Base-by-base conservation (phyloP, 1,140 invertebrate species). In the Steinernema feltiae region DNA sequence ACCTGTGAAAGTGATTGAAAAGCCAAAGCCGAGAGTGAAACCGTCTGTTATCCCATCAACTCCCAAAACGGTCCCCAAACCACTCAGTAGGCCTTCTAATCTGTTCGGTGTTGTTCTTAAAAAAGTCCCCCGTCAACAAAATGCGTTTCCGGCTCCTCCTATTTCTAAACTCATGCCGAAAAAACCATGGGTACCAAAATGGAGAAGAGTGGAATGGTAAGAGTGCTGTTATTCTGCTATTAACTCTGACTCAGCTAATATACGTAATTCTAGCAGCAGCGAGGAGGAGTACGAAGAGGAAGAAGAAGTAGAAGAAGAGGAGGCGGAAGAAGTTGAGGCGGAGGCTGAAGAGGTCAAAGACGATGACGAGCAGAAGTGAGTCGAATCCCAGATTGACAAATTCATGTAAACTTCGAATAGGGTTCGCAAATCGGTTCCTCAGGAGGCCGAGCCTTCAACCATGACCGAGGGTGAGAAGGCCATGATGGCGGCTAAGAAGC, bases 371-470 rank as follows among this genome's bases (percentile, higher is more conserved):
- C 17, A n/a, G 1, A 21, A 21, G 73, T 74, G 69, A 31, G 73
- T 72, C 24, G 3, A 41, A n/a, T n/a, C n/a, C n/a, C 18, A 27
- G 53, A 63, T 7, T 21, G 53, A 12, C 24, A 27, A 27, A 41
- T 41, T 41, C 35, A 41, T 7, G 18, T 41, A 41, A 41, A 41
- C 18, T 7, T 69, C 3, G 21, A 7, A 7, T 35, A 71, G 70
- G 7, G 30, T 31, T 3, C 70, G 70, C 82, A 84, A 81, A 71
- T 75, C 80, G 32, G 83, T 76, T 81, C 94, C 94, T 88, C 95
- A 96, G 90, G 92, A 93, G 87, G 91, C 92, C 87, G 92, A 94
- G 83, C 89, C 53, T 27, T 63, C 53, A 7, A 63, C 7, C 53
- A 63, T 97, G 76, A 80, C 77, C 29, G 81, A 82, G 78, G 82